Conservation (phyloP, 1,140 invertebrate genomes). For the Drosophila kikkawai region DNA sequence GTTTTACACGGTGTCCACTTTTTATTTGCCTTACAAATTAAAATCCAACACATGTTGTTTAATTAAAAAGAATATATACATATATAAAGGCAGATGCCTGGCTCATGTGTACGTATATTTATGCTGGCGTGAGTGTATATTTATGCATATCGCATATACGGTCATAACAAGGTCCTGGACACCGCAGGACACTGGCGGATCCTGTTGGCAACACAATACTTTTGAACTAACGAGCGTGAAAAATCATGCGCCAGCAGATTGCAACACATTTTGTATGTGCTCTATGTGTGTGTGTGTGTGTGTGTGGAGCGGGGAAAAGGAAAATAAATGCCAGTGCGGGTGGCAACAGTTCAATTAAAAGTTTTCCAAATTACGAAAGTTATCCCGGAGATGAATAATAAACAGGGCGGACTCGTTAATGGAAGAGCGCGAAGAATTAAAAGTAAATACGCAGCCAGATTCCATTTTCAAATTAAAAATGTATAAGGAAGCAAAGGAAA, state of each 20-base stretch:
- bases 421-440: slow-evolving; percentile 43
- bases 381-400: slow-evolving; percentile 57
- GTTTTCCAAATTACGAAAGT: slow-evolving; percentile 62
- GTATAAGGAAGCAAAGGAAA: background rate
- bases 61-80: slow-evolving; percentile 70
- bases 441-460: slow-evolving; percentile 41
- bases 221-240: slow-evolving; percentile 76
- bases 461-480: slow-evolving; percentile 13
- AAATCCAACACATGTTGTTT: slow-evolving; percentile 79
- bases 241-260: slow-evolving; percentile 76
- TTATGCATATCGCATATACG: slow-evolving; percentile 48
- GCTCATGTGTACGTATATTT: slow-evolving; percentile 16
- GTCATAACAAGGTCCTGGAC: slow-evolving; percentile 50
- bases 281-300: background rate
- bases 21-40: slow-evolving; percentile 80
- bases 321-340: slow-evolving; percentile 21
- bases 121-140: slow-evolving; percentile 35
- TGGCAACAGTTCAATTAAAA: slow-evolving; percentile 58
- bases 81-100: background rate
- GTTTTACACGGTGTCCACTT: slow-evolving; percentile 68
- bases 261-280: slow-evolving; percentile 51
- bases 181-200: slow-evolving; percentile 27
- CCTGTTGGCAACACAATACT: slow-evolving; percentile 50
- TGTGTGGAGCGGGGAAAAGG: background rate
- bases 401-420: slow-evolving; percentile 43